Percentiles rank a stretch among this genome's conserved stretches.
phyloP scores from a whole-genome alignment of 2,113 vertebrate genomes.

The Mesitornis unicolor region DNA sequence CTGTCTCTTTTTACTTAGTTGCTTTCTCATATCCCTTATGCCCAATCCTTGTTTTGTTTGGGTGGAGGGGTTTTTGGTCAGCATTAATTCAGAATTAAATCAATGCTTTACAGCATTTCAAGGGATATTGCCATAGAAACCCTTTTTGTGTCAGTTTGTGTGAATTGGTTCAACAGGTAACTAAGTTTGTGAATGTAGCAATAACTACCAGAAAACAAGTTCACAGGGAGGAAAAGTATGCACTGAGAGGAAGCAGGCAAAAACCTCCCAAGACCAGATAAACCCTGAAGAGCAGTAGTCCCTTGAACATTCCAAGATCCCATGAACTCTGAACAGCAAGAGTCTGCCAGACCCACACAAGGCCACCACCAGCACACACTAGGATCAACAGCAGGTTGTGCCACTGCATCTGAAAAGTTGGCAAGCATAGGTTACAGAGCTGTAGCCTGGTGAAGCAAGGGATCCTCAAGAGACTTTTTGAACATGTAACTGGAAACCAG shows the following conservation, averaged over 20 bases:
- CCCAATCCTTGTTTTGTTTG: background rate
- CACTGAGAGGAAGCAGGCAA: background rate
- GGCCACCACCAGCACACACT: background rate
- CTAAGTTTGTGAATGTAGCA: background rate
- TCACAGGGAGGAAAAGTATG: background rate
- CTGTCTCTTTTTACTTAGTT: background rate
- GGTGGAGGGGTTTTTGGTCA: too few species aligned
- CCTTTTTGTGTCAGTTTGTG: background rate
- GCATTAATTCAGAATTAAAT: background rate
- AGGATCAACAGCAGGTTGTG: background rate
- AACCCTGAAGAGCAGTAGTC: background rate
- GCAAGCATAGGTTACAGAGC: background rate
- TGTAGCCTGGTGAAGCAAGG: background rate
- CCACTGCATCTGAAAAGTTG: background rate
- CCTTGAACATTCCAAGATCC: background rate
- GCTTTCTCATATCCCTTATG: background rate
- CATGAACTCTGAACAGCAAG: background rate
- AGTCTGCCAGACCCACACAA: background rate
- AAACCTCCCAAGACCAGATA: background rate
- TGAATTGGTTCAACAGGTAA: background rate
- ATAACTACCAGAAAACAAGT: background rate
- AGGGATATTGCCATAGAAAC: background rate
- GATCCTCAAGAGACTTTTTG: background rate
- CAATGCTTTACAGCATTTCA: background rate
- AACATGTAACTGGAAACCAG: background rate